Conservation (phyloP, 2,888 invertebrate genomes). For the Pseudanteris insignis region DNA sequence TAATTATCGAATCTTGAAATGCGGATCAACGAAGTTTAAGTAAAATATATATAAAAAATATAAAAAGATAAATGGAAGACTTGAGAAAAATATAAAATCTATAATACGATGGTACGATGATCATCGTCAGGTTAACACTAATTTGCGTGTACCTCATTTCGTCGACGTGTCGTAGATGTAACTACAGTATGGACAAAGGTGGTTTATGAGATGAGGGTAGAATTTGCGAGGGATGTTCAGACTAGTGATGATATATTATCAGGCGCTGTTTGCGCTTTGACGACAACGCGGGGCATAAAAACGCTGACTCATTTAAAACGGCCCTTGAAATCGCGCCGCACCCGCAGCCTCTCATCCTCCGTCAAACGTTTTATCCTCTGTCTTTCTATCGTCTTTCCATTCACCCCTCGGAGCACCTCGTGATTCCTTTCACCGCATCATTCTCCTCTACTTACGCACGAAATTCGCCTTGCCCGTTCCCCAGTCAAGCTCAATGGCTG, state of each 20-base stretch:
- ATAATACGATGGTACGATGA: slow-evolving; percentile 6
- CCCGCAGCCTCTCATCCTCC: slow-evolving; percentile 50
- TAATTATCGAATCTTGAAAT: too few relatives aligned
- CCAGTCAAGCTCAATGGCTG: background rate
- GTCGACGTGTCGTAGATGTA: slow-evolving; percentile 36
- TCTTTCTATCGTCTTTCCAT: slow-evolving; percentile 47
- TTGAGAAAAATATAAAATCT: background rate
- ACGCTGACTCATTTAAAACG: slow-evolving; percentile 67
- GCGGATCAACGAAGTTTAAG: too few relatives aligned
- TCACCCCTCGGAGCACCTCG: slow-evolving; percentile 50
- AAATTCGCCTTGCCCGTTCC: too few relatives aligned
- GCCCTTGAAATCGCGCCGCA: slow-evolving; percentile 63
- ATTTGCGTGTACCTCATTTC: slow-evolving; percentile 41
- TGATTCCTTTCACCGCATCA: slow-evolving; percentile 61
- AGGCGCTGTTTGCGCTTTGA: slow-evolving; percentile 67
- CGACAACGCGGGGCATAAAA: slow-evolving; percentile 67
- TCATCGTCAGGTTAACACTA: slow-evolving; percentile 37
- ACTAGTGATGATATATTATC: slow-evolving; percentile 66
- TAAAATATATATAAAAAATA: too few relatives aligned
- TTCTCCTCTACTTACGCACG: slow-evolving; percentile 26
- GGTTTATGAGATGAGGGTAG: slow-evolving; percentile 46
- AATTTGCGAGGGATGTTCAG: slow-evolving; percentile 53
- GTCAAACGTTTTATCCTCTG: slow-evolving; percentile 47
- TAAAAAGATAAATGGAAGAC: too few relatives aligned
- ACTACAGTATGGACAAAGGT: slow-evolving; percentile 47